Percentiles rank a stretch among this genome's conserved stretches.
phyloP scores from a whole-genome alignment of 2,797 vertebrate species.

The Menidia menidia region DNA sequence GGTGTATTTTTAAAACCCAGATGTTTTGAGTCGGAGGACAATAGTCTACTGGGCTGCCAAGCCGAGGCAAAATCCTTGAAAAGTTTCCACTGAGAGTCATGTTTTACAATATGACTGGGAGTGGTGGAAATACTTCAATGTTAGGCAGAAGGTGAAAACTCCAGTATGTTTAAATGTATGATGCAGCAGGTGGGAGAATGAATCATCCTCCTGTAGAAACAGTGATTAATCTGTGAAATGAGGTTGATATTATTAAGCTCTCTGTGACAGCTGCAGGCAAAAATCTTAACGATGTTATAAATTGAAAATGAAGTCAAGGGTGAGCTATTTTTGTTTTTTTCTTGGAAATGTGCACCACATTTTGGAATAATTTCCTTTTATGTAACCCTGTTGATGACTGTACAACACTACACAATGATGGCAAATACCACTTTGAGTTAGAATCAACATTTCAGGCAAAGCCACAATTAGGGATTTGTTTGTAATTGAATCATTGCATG shows the following conservation, averaged over 20 bases:
- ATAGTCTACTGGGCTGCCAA: constrained; percentile 51
- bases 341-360: constrained; percentile 9
- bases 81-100: constrained; percentile 38
- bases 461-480: constrained; percentile 2
- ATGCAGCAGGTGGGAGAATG: constrained; percentile 18
- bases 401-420: not conserved
- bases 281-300: constrained; percentile 4
- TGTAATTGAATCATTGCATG: not conserved
- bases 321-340: constrained; percentile 19
- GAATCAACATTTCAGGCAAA: constrained; percentile 1
- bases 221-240: not conserved
- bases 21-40: constrained; percentile 66
- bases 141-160: not conserved
- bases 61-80: constrained; percentile 56
- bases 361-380: not conserved
- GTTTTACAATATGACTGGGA: constrained; percentile 46
- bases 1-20: constrained; percentile 55
- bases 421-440: not conserved
- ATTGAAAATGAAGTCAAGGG: constrained; percentile 2
- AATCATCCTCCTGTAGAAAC: constrained; percentile 3
- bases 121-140: constrained; percentile 37
- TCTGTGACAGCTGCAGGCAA: constrained; percentile 5
- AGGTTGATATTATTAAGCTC: not conserved
- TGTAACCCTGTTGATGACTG: not conserved
- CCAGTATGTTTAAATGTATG: not conserved